Evolutionary conservation across 2,113 vertebrate genomes (phyloP), one percentile per base, ranked within the genome.

Genomic region (Tetrao urogallus): DNA sequence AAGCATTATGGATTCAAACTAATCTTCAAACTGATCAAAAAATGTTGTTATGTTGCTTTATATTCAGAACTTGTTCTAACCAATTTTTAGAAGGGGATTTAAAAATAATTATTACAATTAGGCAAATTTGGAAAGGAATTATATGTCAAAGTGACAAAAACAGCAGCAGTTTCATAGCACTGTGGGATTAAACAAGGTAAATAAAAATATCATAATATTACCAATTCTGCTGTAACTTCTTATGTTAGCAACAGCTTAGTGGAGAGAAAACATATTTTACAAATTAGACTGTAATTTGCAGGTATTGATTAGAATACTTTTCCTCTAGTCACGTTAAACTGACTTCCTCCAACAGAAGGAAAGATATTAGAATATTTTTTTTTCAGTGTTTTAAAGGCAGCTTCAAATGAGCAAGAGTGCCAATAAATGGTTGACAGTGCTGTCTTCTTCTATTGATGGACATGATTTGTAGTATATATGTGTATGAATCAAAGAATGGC

Each of bases 61-160:
- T 93, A 45, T 67, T 92, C 58, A 70, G 58, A 96, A 91, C 27
- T 5, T 45, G 4, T 66, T 89, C 54, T 89, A 89, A 92, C 85
- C 40, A 79, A 85, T 66, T 82, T 74, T 91, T 75, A 90, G 85
- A 91, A 92, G 19, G 72, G 6, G 24, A 82, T 24, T 72, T 90
- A 45, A 65, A 87, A 94, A 82, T 84, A 82, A 92, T 86, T 85
- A 77, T 28, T 61, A 27, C 47, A 42, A 21, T 95, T 79, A 43
- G 9, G 36, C 30, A 85, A 93, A 92, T 82, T 86, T 70, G 69
- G 34, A 82, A 67, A 65, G 66, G 36, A 82, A 25, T 74, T 54
- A 11, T 38, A 80, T 56, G 54, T 79, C 66, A 90, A 87, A 93
- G 54, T 54, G 48, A 89, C 8, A 89, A 43, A 88, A 90, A 79